Conservation (phyloP, 64 coral and sea anemone species). For the Pachyseris speciosa region DNA sequence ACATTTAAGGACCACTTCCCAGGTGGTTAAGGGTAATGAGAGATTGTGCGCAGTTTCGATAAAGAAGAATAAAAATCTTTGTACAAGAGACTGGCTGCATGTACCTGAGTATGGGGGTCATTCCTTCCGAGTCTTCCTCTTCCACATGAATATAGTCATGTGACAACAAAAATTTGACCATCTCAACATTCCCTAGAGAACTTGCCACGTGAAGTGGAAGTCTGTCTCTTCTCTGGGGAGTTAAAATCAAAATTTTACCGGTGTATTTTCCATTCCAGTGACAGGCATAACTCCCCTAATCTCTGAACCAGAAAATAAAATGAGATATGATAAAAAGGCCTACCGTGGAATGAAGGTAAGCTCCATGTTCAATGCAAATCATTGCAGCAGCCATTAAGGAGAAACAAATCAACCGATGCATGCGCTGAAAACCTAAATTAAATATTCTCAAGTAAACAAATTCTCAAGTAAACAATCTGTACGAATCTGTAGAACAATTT, state of each 20-base stretch:
- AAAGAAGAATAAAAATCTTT: too few relatives aligned
- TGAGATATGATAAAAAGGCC: background rate
- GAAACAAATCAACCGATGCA: background rate
- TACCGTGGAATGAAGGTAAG: constrained; percentile 13
- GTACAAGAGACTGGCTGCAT: background rate
- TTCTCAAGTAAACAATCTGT: background rate
- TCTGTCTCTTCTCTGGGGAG: constrained; percentile 21
- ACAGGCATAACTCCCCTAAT: background rate
- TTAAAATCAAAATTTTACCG: background rate
- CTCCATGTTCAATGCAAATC: constrained; percentile 52
- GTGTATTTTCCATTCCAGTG: too few relatives aligned
- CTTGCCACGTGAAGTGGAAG: constrained; percentile 56
- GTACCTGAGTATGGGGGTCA: constrained; percentile 74
- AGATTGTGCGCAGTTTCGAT: too few relatives aligned
- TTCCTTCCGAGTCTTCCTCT: constrained; percentile 60
- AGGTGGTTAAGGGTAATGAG: too few relatives aligned
- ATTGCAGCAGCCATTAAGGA: constrained; percentile 24
- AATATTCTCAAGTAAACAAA: background rate
- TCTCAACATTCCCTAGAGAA: constrained; percentile 22
- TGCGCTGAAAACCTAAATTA: too few relatives aligned
- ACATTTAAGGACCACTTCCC: too few relatives aligned
- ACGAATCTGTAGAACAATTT: too few relatives aligned
- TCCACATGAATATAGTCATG: constrained; percentile 9
- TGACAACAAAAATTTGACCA: constrained; percentile 44
- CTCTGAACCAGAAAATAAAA: background rate